These are phyloP conservation scores for Heterotis niloticus DNA, from an alignment of 2,113 vertebrate species.

Conservation along the genomic window DNA sequence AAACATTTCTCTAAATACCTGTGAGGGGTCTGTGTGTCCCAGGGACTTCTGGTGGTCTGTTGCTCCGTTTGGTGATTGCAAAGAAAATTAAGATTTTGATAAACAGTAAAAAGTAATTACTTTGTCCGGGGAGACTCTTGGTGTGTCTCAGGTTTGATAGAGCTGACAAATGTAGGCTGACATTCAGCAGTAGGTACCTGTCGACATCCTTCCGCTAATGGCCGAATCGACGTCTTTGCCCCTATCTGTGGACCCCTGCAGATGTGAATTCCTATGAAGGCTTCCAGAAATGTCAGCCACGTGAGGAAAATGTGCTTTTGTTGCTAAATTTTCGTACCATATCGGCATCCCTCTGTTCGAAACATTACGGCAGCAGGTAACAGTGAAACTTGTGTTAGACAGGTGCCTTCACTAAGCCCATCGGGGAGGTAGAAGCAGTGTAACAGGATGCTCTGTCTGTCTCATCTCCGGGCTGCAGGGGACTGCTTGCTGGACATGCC, in stretches of 20 bases:
- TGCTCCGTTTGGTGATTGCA: background rate
- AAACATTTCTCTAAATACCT: background rate
- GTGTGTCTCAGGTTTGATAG: background rate
- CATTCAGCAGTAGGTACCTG: background rate
- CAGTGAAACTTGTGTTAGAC: too few species aligned
- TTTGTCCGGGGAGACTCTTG: background rate
- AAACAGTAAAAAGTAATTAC: background rate
- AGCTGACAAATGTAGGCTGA: background rate
- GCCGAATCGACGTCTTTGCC: background rate
- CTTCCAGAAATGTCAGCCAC: slow-evolving; percentile 37
- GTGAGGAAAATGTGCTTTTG: slow-evolving; percentile 25
- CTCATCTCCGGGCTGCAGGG: slow-evolving; percentile 58
- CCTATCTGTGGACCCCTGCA: slow-evolving; percentile 28
- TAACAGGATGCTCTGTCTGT: background rate
- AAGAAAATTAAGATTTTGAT: background rate
- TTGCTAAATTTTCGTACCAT: slow-evolving; percentile 31
- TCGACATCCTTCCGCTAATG: too few species aligned
- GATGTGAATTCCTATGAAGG: slow-evolving; percentile 42
- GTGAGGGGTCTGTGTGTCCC: background rate
- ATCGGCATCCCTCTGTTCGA: too few species aligned
- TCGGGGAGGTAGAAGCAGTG: too few species aligned
- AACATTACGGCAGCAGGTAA: too few species aligned
- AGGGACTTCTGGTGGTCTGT: background rate
- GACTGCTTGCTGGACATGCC: slow-evolving; percentile 89
- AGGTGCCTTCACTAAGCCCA: too few species aligned